A percentile compares a stretch with the other conserved stretches of the same genome.
These are phyloP conservation scores for Sylvietta virens DNA, from an alignment of 2,113 vertebrate genomes.

Conservation along the genomic window DNA sequence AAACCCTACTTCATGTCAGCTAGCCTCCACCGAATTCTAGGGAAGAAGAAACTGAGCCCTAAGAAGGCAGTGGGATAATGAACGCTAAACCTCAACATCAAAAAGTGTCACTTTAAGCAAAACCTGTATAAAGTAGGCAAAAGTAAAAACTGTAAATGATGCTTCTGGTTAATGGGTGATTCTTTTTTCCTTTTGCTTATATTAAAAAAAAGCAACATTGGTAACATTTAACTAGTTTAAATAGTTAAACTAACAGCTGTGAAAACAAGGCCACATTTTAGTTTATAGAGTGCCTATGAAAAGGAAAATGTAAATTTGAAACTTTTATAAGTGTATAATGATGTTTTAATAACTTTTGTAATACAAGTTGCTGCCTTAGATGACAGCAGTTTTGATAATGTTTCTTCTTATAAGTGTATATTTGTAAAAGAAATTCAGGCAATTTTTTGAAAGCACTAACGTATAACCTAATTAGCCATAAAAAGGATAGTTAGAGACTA, in stretches of 20 bases:
- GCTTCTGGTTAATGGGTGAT: constrained; percentile 61
- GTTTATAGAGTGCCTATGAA: constrained; percentile 66
- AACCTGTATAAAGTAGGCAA: constrained; percentile 46
- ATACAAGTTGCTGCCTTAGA: constrained; percentile 57
- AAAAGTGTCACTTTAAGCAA: constrained; percentile 47
- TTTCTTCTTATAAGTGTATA: constrained; percentile 76
- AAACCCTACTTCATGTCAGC: constrained; percentile 95
- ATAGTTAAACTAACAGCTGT: constrained; percentile 38
- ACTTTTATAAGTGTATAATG: constrained; percentile 61
- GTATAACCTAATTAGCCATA: constrained; percentile 72
- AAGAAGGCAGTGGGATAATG: constrained; percentile 75
- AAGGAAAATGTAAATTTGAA: constrained; percentile 65
- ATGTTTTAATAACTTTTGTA: constrained; percentile 77
- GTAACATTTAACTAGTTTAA: background rate
- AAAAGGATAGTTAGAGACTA: constrained; percentile 54
- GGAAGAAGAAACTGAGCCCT: constrained; percentile 80
- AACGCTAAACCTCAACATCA: background rate
- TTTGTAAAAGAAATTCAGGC: constrained; percentile 78
- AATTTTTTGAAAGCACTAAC: constrained; percentile 70
- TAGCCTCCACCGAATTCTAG: constrained; percentile 87
- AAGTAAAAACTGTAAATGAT: constrained; percentile 55
- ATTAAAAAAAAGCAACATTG: background rate
- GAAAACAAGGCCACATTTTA: constrained; percentile 46
- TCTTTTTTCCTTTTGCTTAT: constrained; percentile 45
- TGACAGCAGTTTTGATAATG: constrained; percentile 66